Evolutionary conservation across 2,888 invertebrate species (phyloP), one percentile per base, ranked within the genome.

Genomic region (Plemyria rubiginata): DNA sequence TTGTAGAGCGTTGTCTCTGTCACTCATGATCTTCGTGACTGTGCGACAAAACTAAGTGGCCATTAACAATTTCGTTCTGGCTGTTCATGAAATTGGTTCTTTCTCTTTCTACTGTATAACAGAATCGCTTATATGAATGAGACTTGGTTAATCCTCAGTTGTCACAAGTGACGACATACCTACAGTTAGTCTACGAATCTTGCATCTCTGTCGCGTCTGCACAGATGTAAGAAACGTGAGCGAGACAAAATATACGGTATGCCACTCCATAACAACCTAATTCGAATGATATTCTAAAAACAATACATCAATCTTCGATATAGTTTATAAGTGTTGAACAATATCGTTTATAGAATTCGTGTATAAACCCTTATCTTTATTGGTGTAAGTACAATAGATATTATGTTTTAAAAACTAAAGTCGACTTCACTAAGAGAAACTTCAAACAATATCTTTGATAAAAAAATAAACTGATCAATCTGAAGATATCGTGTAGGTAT

Each of bases 261-360:
- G 36, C 0, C 11, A 38, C 0, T 8, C n/a, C n/a, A n/a, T n/a
- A 11, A 38, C 1, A 5, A 8, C 32, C 32, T 32, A 32, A 32
- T 22, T 54, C n/a, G 28, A 45, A 41, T 54, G 8, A 2, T 11
- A 16, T 50, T 60, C 41, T 16, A 1, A 16, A 59, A 60, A 67
- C 67, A 69, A 71, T 71, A 70, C 67, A 69, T 68, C 58, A 54
- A 60, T 55, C 45, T 51, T 8, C 6, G 4, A 8, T 3, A 43
- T 68, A 70, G 77, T 67, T 41, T 28, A 28, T 81, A 80, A 82
- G 82, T 77, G 78, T 82, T 81, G 82, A 83, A 80, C 81, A 82
- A 83, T 74, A 72, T 75, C 58, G 70, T 73, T 73, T 75, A 71
- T 62, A 61, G 40, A 46, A 50, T 15, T 16, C 22, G 22, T 22